These are phyloP conservation scores for Lumbricus terrestris DNA, from an alignment of 2,888 invertebrate genomes.

Conservation along the genomic window DNA sequence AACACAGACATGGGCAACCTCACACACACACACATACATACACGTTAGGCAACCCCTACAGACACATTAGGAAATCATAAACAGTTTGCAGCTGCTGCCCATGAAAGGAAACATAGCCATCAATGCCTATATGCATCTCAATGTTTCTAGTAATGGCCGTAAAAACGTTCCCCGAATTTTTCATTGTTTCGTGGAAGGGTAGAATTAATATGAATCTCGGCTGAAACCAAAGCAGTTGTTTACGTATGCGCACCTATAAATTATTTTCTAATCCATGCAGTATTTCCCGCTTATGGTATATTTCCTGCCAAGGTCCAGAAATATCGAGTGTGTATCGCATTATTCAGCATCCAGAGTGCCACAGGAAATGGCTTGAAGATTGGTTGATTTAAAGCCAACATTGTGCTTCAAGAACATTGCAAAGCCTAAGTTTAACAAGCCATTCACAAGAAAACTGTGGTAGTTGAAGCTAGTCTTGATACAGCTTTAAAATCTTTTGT, in stretches of 20 bases:
- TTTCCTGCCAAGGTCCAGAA: not conserved
- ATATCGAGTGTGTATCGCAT: not conserved
- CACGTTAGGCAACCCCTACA: not conserved
- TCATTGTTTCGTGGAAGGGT: not conserved
- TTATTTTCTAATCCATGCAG: not conserved
- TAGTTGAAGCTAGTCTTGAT: not conserved
- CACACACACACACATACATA: not conserved
- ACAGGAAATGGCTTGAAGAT: not conserved
- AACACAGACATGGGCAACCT: not conserved
- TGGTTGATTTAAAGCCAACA: not conserved
- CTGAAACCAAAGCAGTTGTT: not conserved
- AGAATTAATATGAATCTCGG: not conserved
- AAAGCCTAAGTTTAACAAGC: not conserved
- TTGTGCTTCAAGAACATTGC: not conserved
- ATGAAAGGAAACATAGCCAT: not conserved
- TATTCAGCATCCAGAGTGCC: not conserved
- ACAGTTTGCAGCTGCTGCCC: not conserved
- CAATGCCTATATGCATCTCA: not conserved
- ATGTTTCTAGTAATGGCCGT: not conserved
- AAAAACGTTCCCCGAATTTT: not conserved
- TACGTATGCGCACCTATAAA: not conserved
- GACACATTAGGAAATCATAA: not conserved
- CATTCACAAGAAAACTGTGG: not conserved
- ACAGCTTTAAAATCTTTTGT: not conserved
- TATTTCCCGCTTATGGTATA: not conserved